phyloP scores from a whole-genome alignment of 2,113 vertebrate genomes.

The Gallinago jamesoni region DNA sequence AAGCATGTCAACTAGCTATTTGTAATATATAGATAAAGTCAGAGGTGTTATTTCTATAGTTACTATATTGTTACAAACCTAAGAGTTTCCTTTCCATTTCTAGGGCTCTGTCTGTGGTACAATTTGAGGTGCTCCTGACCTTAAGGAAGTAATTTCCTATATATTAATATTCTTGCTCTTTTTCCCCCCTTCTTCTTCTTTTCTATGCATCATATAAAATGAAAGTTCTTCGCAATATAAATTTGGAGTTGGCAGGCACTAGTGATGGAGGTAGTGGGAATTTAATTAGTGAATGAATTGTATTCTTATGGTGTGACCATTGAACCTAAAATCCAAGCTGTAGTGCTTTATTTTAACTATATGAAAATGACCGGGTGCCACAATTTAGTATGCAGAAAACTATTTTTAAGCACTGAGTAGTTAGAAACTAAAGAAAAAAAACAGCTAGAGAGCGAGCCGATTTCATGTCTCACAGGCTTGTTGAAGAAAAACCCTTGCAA shows the following conservation, averaged over 20 bases:
- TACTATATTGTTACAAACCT: neutral
- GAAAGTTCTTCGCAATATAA: constrained; percentile 51
- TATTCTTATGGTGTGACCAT: constrained; percentile 35
- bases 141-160: constrained; percentile 25
- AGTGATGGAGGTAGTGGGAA: neutral
- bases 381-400: constrained; percentile 41
- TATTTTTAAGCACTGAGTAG: constrained; percentile 20
- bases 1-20: constrained; percentile 33
- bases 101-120: neutral
- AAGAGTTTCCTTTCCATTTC: constrained; percentile 3
- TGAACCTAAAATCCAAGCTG: constrained; percentile 42
- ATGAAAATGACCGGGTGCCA: constrained; percentile 33
- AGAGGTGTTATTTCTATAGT: neutral
- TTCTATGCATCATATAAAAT: constrained; percentile 57
- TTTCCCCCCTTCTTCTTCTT: neutral
- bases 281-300: constrained; percentile 65
- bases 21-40: constrained; percentile 1
- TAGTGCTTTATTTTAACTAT: constrained; percentile 54
- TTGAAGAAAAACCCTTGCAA: neutral
- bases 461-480: neutral
- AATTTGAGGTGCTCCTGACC: constrained; percentile 1
- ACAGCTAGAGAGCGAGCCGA: neutral
- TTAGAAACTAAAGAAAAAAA: neutral
- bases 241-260: constrained; percentile 25
- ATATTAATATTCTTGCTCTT: constrained; percentile 30